Evolutionary conservation across 1,140 invertebrate species (phyloP).

Genomic region (Apolygus lucorum): DNA sequence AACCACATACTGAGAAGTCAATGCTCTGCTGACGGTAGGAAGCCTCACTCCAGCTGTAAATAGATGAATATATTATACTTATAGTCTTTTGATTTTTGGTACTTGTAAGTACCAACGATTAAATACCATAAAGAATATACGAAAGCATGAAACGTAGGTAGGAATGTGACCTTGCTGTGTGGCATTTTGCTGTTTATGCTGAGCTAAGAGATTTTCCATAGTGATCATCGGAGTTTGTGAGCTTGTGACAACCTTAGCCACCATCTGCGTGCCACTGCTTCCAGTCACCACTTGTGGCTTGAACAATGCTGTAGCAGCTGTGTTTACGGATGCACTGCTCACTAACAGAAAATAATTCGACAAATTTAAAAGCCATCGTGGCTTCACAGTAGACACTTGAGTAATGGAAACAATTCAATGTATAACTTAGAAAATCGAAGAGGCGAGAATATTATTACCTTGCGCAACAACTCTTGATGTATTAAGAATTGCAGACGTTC

Average conservation of each 20-base stretch:
- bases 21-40: conserved; percentile 39
- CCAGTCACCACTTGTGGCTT: conserved; percentile 30
- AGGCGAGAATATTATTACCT: too few relatives aligned
- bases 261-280: conserved; percentile 22
- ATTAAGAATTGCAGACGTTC: conserved; percentile 23
- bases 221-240: conserved; percentile 50
- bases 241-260: conserved; percentile 43
- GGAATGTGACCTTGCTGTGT: conserved; percentile 38
- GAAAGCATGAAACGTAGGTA: not conserved
- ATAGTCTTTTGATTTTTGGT: too few relatives aligned
- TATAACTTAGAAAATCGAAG: too few relatives aligned
- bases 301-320: conserved; percentile 18
- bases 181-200: conserved; percentile 40
- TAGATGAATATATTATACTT: not conserved
- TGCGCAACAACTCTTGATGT: conserved; percentile 31
- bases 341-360: too few relatives aligned
- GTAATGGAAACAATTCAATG: too few relatives aligned
- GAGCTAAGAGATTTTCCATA: conserved; percentile 54
- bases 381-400: too few relatives aligned
- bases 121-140: too few relatives aligned
- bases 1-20: conserved; percentile 35
- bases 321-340: conserved; percentile 6
- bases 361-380: too few relatives aligned
- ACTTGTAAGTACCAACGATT: conserved; percentile 4
- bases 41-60: conserved; percentile 15